Percentiles rank a stretch among this genome's conserved stretches.
These are phyloP conservation scores for Acrobasis suavella DNA, from an alignment of 2,888 invertebrate species.

Conservation along the genomic window DNA sequence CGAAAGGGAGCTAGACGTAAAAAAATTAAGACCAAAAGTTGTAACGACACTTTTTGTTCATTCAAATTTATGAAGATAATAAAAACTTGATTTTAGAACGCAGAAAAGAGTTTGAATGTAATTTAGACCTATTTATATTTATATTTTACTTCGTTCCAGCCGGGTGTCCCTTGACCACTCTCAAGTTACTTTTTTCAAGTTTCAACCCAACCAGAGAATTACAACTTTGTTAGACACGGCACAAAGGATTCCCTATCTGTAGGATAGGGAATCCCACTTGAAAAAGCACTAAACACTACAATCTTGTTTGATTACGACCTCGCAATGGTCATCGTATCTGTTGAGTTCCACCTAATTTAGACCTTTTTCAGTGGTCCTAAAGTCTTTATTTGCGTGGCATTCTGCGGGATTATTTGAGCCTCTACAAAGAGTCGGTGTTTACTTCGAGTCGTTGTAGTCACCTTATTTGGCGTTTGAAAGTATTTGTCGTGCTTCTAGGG, in stretches of 20 bases:
- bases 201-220: neutral
- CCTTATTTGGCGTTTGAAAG: slow-evolving; percentile 5
- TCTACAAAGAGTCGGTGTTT: slow-evolving; percentile 10
- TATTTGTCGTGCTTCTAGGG: neutral
- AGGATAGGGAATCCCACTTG: neutral
- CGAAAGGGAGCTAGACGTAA: too few relatives aligned
- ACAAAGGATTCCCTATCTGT: slow-evolving; percentile 1
- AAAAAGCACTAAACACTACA: slow-evolving; percentile 8
- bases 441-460: slow-evolving; percentile 3
- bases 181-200: too few relatives aligned
- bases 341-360: slow-evolving; percentile 1
- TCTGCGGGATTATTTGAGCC: neutral
- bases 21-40: too few relatives aligned
- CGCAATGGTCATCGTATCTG: slow-evolving; percentile 10
- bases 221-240: neutral
- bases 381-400: slow-evolving; percentile 2
- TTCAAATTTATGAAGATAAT: too few relatives aligned
- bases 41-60: too few relatives aligned
- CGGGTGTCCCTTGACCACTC: too few relatives aligned
- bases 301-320: slow-evolving; percentile 15
- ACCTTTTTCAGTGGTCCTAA: slow-evolving; percentile 4
- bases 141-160: too few relatives aligned
- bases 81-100: too few relatives aligned
- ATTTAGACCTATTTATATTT: too few relatives aligned
- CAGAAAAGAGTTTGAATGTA: too few relatives aligned